Conservation (phyloP, 2,113 vertebrate genomes). For the Apteryx owenii region DNA sequence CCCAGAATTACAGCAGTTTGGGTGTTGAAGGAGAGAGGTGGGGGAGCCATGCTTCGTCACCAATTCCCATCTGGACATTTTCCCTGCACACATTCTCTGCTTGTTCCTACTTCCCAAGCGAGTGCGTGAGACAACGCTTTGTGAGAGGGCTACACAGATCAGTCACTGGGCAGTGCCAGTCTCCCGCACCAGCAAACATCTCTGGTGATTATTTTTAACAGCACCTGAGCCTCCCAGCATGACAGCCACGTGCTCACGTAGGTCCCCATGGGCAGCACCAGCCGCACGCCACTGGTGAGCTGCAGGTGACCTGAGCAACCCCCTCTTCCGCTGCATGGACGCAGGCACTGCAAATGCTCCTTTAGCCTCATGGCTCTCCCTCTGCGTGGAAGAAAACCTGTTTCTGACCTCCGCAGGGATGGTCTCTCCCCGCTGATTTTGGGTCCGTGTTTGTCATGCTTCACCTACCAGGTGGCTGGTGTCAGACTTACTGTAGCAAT, state of each 20-base stretch:
- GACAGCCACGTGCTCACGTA: neutral
- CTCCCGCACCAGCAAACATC: neutral
- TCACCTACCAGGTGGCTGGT: neutral
- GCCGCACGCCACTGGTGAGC: neutral
- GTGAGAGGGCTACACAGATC: neutral
- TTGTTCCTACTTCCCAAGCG: neutral
- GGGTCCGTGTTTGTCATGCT: neutral
- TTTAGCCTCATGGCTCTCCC: too few species aligned
- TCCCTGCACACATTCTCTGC: neutral
- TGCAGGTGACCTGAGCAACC: neutral
- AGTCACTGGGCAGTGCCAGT: neutral
- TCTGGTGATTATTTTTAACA: neutral
- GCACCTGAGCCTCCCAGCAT: neutral
- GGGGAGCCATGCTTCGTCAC: neutral
- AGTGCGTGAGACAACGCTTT: neutral
- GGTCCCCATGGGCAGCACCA: neutral
- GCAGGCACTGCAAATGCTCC: neutral
- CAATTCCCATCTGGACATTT: neutral
- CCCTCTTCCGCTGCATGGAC: too few species aligned
- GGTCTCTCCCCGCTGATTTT: too few species aligned
- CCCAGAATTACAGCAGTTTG: too few species aligned
- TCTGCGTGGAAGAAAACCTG: neutral
- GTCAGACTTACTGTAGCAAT: neutral
- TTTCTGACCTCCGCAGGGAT: neutral
- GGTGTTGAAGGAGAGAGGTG: neutral